Evolutionary conservation across 53 echinoderm and acorn worm genomes (phyloP), one percentile per base, ranked within the genome.

Genomic region (Temnopleurus reevesii): DNA sequence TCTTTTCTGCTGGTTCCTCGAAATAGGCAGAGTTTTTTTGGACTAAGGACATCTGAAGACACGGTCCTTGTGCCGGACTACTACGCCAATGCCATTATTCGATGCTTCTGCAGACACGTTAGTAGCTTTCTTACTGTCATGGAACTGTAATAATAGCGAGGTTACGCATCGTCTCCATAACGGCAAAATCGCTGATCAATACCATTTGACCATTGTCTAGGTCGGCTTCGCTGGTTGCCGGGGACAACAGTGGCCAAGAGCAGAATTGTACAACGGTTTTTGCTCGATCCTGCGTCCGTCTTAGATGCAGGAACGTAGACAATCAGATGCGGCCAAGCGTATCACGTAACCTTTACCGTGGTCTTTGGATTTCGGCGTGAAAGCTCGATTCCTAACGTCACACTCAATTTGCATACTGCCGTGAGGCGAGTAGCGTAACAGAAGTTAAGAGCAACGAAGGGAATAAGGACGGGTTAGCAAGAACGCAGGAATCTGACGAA

Each of bases 261-360:
- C 13, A 15, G 90, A 87, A 34, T 49, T 91, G 49, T 56, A 91
- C 7, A 76, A 85, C n/a, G n/a, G n/a, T n/a, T n/a, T n/a, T n/a
- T n/a, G n/a, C n/a, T n/a, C n/a, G n/a, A n/a, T n/a, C n/a, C n/a
- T n/a, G n/a, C n/a, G n/a, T n/a, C n/a, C n/a, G n/a, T n/a, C n/a
- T n/a, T n/a, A n/a, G n/a, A n/a, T n/a, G n/a, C n/a, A n/a, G n/a
- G n/a, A n/a, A n/a, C n/a, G n/a, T n/a, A n/a, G n/a, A n/a, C n/a
- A n/a, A n/a, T n/a, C n/a, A n/a, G n/a, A n/a, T n/a, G n/a, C n/a
- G n/a, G n/a, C n/a, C n/a, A n/a, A n/a, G n/a, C n/a, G n/a, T n/a
- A n/a, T n/a, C n/a, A n/a, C n/a, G n/a, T n/a, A n/a, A n/a, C n/a
- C n/a, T n/a, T n/a, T n/a, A n/a, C n/a, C n/a, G n/a, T n/a, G n/a